Conservation (phyloP, 2,888 invertebrate species). For the Drosophila anomelani region DNA sequence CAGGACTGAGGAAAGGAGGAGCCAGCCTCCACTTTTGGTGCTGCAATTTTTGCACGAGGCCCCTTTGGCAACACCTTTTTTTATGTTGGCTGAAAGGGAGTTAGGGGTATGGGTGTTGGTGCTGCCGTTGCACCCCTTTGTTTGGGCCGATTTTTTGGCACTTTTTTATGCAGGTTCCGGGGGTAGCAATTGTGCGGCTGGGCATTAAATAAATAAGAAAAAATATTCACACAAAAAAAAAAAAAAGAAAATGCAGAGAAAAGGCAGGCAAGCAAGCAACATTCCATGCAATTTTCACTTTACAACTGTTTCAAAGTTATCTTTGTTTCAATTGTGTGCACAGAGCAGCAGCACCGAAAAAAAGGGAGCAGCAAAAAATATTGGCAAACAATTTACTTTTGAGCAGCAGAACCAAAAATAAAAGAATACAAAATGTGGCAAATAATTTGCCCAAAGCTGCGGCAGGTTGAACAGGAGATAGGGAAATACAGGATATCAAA, state of each 20-base stretch:
- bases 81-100: background rate
- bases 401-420: constrained; percentile 36
- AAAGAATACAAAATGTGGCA: constrained; percentile 65
- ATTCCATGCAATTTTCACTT: constrained; percentile 80
- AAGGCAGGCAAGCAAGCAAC: constrained; percentile 26
- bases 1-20: background rate
- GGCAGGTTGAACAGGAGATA: constrained; percentile 64
- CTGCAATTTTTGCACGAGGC: constrained; percentile 79
- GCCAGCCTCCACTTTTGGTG: constrained; percentile 25
- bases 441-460: constrained; percentile 82
- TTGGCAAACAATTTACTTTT: constrained; percentile 82
- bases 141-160: constrained; percentile 69
- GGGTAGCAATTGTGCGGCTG: constrained; percentile 54
- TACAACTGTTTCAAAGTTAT: constrained; percentile 81
- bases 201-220: constrained; percentile 79
- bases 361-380: constrained; percentile 61
- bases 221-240: constrained; percentile 36
- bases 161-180: constrained; percentile 50
- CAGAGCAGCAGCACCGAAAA: background rate
- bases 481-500: constrained; percentile 63
- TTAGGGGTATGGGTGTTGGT: constrained; percentile 24
- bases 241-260: constrained; percentile 18
- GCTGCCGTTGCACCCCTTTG: constrained; percentile 60
- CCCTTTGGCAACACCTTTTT: constrained; percentile 79
- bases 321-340: constrained; percentile 74